Conservation (phyloP, 1,140 invertebrate species). For the Ostrea denselamellosa region DNA sequence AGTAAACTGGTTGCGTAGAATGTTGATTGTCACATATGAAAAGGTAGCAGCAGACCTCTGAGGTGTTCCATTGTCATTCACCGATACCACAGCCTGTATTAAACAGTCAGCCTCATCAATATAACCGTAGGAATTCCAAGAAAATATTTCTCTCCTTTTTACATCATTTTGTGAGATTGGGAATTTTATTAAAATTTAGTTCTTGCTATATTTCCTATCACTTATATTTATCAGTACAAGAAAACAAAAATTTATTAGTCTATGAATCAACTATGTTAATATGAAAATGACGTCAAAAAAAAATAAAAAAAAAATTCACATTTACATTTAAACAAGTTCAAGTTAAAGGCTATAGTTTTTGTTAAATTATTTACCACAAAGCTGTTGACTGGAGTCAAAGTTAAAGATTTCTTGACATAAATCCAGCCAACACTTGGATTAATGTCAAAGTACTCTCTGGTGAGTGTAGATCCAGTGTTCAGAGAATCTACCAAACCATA, state of each 20-base stretch:
- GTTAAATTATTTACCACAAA: conserved; percentile 22
- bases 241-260: no score
- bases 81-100: conserved; percentile 57
- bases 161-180: no score
- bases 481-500: conserved; percentile 47
- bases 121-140: no score
- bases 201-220: no score
- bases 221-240: no score
- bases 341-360: background rate
- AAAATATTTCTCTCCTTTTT: background rate
- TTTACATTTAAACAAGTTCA: background rate
- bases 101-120: background rate
- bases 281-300: background rate
- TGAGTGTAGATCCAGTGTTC: background rate
- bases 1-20: conserved; percentile 61
- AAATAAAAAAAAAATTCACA: background rate
- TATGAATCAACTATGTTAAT: no score
- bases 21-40: conserved; percentile 52
- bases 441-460: conserved; percentile 41
- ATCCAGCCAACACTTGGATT: conserved; percentile 35
- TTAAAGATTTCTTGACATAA: conserved; percentile 37
- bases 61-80: conserved; percentile 58
- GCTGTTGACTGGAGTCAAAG: background rate
- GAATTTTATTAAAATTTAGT: no score
- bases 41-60: conserved; percentile 21